Conservation (phyloP, 2,888 invertebrate genomes). For the Agapetus fuscipes region DNA sequence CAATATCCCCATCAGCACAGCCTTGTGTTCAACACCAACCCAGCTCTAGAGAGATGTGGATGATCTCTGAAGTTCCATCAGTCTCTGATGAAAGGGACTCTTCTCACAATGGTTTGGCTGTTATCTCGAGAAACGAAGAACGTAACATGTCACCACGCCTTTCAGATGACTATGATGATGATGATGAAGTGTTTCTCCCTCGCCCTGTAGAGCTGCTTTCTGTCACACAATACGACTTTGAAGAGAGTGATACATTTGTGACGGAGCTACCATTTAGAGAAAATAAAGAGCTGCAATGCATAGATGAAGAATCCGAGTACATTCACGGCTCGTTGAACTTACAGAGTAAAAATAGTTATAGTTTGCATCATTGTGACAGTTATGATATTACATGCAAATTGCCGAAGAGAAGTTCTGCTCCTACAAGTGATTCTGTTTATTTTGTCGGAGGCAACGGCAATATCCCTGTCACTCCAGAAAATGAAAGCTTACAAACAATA, state of each 20-base stretch:
- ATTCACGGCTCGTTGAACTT: too few relatives aligned
- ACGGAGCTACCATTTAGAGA: slow-evolving; percentile 15
- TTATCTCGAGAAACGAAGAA: slow-evolving; percentile 8
- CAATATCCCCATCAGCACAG: neutral
- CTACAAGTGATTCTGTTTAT: too few relatives aligned
- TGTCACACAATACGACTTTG: slow-evolving; percentile 15
- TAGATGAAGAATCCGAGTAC: too few relatives aligned
- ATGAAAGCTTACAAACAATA: too few relatives aligned
- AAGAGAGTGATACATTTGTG: slow-evolving; percentile 3
- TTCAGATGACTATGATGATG: slow-evolving; percentile 26
- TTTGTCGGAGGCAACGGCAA: too few relatives aligned
- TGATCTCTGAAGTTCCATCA: slow-evolving; percentile 39
- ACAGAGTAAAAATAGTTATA: too few relatives aligned
- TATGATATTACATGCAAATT: too few relatives aligned
- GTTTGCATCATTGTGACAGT: too few relatives aligned
- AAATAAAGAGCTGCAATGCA: neutral
- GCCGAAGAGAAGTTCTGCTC: too few relatives aligned
- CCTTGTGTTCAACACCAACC: too few relatives aligned
- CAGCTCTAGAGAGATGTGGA: slow-evolving; percentile 36
- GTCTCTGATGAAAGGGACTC: slow-evolving; percentile 27
- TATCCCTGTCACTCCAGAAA: too few relatives aligned
- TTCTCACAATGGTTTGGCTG: slow-evolving; percentile 4
- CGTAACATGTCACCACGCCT: slow-evolving; percentile 2
- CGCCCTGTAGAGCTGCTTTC: slow-evolving; percentile 4
- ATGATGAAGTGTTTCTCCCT: slow-evolving; percentile 27